Base-by-base conservation (phyloP, 2,797 vertebrate genomes). In the Dipus sagitta region DNA sequence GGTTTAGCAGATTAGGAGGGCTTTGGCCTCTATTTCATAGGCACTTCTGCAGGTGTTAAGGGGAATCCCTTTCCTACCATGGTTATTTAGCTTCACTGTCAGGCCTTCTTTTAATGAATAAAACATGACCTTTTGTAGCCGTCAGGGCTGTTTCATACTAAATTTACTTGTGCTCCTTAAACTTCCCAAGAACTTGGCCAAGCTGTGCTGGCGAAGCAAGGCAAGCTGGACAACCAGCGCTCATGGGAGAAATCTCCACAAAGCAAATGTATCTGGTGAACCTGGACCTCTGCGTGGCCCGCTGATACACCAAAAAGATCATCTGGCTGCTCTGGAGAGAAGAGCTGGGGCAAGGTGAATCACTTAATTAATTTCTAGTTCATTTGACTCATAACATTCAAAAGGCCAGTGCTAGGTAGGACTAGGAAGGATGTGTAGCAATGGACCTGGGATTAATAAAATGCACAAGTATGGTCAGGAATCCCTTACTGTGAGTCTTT, bases 61-160 rank as follows among this genome's bases (percentile, higher is more conserved):
- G 77, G 96, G 86, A 91, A 64, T 93, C 60, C 70, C 34, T 32
- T 84, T 78, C 62, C 65, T 70, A 88, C 70, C 77, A 82, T 1
- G 3, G 76, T 17, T 76, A 86, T 72, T 97, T 96, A 95, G 76
- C 90, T 94, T 96, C 92, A 54, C 90, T 47, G 86, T 93, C 74
- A 93, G 94, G 34, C 65, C 38, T 80, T 93, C 80, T 90, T 97
- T 96, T 96, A 95, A 96, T 97, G 96, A 97, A 97, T 96, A 94
- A 95, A 97, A 97, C 93, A 96, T 86, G 86, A 70, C 47, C 84
- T 90, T 96, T 94, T 92, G 34, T 54, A 90, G 77, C 94, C 88
- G 91, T 88, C 96, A 82, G 92, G 70, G 78, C 71, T 93, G 88
- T 93, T 97, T 96, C 95, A 94, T 92, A 96, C 90, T 91, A 92